These are phyloP conservation scores for Alloscopus bannaensis DNA, from an alignment of 2,888 invertebrate species.

Conservation along the genomic window DNA sequence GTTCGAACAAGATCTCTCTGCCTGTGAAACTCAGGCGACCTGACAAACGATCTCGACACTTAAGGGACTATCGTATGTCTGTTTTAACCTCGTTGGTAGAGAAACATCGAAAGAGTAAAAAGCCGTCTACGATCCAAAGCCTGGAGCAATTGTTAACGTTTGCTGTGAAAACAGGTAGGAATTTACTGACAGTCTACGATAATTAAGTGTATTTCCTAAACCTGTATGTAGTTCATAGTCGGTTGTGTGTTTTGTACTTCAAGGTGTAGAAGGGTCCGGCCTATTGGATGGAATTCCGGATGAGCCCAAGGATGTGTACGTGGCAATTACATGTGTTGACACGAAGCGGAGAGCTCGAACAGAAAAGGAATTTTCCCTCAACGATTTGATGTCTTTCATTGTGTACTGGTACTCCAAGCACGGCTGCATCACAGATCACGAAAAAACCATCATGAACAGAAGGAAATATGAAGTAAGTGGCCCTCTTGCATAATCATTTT, in stretches of 20 bases:
- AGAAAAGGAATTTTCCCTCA: constrained; percentile 52
- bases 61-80: constrained; percentile 44
- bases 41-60: constrained; percentile 53
- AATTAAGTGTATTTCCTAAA: background rate
- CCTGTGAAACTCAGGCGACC: constrained; percentile 44
- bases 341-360: constrained; percentile 44
- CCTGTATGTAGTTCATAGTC: too few species aligned
- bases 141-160: constrained; percentile 51
- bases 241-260: background rate
- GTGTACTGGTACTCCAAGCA: constrained; percentile 55
- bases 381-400: constrained; percentile 56
- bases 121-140: constrained; percentile 46
- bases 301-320: constrained; percentile 52
- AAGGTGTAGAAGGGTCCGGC: constrained; percentile 51
- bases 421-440: constrained; percentile 51
- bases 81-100: constrained; percentile 43
- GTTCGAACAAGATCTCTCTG: constrained; percentile 54
- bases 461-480: constrained; percentile 52
- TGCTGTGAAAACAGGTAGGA: constrained; percentile 51
- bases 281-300: constrained; percentile 43
- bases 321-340: constrained; percentile 48
- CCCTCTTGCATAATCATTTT: too few species aligned
- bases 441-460: constrained; percentile 41
- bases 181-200: background rate
- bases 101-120: constrained; percentile 39